A percentile compares a stretch with the other conserved stretches of the same genome.
phyloP scores from a whole-genome alignment of 2,113 vertebrate genomes.

The Cinclus cinclus region DNA sequence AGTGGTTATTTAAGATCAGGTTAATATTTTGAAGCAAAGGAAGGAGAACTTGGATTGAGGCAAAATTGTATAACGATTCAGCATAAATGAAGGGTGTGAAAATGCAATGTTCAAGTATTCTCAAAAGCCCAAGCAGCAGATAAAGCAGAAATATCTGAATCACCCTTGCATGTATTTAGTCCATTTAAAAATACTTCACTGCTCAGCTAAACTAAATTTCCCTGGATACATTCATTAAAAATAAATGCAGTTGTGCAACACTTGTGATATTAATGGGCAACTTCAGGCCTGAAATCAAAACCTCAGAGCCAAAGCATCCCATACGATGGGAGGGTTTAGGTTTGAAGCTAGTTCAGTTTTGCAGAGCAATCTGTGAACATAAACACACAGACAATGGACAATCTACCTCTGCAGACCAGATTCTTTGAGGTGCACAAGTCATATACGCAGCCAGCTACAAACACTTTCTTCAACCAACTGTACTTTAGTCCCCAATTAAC shows the following conservation, averaged over 20 bases:
- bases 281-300: not conserved
- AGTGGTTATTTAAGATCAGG: slow-evolving; percentile 26
- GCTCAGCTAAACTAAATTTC: not conserved
- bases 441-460: not conserved
- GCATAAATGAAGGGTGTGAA: not conserved
- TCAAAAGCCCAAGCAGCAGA: slow-evolving; percentile 10
- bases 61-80: not conserved
- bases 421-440: not conserved
- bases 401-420: not conserved
- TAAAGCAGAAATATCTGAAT: slow-evolving; percentile 9
- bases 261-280: not conserved
- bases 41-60: not conserved
- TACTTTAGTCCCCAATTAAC: slow-evolving; percentile 3
- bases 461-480: not conserved
- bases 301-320: not conserved
- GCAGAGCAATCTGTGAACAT: not conserved
- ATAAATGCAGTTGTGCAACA: not conserved
- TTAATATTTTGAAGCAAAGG: slow-evolving; percentile 34
- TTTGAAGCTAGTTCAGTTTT: not conserved
- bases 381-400: not conserved
- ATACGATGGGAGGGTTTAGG: not conserved
- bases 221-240: not conserved
- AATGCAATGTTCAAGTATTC: not conserved
- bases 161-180: not conserved
- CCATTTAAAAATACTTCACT: not conserved